These are phyloP conservation scores for Mycetomoellerius zeteki DNA, from an alignment of 1,140 invertebrate species.

Conservation along the genomic window DNA sequence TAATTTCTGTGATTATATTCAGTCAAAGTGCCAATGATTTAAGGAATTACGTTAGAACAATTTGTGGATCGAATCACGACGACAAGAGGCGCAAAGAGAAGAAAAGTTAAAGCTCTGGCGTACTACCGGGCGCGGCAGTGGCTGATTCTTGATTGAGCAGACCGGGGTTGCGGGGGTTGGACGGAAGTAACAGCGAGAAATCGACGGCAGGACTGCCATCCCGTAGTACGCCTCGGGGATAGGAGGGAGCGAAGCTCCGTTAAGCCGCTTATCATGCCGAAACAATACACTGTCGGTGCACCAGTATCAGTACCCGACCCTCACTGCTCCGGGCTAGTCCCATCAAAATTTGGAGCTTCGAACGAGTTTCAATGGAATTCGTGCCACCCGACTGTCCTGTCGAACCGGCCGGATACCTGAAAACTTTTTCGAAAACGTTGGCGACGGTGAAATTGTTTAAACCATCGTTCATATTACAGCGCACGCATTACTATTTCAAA, in stretches of 20 bases:
- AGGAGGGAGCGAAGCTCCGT: conserved; percentile 84
- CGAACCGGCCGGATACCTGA: conserved; percentile 61
- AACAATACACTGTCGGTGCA: conserved; percentile 87
- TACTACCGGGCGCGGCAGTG: conserved; percentile 68
- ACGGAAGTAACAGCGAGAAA: conserved; percentile 76
- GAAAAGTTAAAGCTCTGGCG: conserved; percentile 45
- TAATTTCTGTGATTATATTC: not conserved
- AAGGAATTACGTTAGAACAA: conserved; percentile 53
- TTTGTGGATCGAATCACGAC: conserved; percentile 59
- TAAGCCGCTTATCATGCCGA: conserved; percentile 88
- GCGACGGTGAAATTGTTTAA: conserved; percentile 61
- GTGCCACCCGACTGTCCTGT: conserved; percentile 70
- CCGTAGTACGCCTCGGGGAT: conserved; percentile 71
- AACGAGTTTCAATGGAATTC: conserved; percentile 80
- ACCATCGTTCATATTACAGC: conserved; percentile 57
- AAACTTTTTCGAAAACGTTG: conserved; percentile 65
- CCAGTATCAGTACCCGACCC: conserved; percentile 85
- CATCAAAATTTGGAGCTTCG: conserved; percentile 82
- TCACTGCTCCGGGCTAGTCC: conserved; percentile 76
- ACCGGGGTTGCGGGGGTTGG: conserved; percentile 47
- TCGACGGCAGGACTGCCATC: conserved; percentile 82
- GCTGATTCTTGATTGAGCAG: conserved; percentile 80
- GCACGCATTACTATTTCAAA: conserved; percentile 39
- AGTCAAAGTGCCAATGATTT: not conserved
- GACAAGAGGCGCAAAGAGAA: conserved; percentile 60